Base-by-base conservation (phyloP, 2,888 invertebrate genomes). In the Drosophila anceps region DNA sequence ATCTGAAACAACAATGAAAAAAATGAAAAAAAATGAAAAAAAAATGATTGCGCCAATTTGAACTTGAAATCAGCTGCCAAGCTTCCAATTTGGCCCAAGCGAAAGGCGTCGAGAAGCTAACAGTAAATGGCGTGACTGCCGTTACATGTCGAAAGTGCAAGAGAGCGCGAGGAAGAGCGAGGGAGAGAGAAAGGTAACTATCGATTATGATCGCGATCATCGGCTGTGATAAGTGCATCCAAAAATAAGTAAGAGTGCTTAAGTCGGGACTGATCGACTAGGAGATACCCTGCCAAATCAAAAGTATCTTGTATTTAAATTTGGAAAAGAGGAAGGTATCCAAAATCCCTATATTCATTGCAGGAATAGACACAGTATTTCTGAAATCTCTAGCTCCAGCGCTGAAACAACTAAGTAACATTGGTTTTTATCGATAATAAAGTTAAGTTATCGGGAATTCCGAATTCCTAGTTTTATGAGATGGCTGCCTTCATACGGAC, bases 51-150 rank as follows among this genome's bases (percentile, higher is more conserved):
- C 79, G 13, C 48, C 55, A 69, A 66, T 82, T 79, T 83, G 83
- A 82, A 82, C 82, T 82, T 85, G 81, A 85, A 83, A 82, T 81
- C 57, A 66, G 68, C 43, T 59, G 69, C 61, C 58, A 53, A 59
- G 68, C 53, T 44, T 24, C 66, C 66, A 72, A 73, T 71, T 79
- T 70, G 68, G 83, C 75, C 65, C 76, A 78, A 46, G 77, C 71
- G 77, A 77, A 77, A 77, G 79, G 77, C 65, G 65, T 41, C 55
- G 48, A 69, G 24, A 51, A 68, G 51, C 12, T 9, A 48, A 54
- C 48, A 51, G 35, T 50, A 67, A 63, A 54, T 60, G 69, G 69
- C 69, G 69, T 58, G 68, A 69, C 33, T 68, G 37, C 20, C 20
- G 18, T 27, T 20, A 20, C 39, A 54, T 58, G 60, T 69, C 64